Conservation (phyloP, 2,113 vertebrate species). For the Periophthalmus modestus region DNA sequence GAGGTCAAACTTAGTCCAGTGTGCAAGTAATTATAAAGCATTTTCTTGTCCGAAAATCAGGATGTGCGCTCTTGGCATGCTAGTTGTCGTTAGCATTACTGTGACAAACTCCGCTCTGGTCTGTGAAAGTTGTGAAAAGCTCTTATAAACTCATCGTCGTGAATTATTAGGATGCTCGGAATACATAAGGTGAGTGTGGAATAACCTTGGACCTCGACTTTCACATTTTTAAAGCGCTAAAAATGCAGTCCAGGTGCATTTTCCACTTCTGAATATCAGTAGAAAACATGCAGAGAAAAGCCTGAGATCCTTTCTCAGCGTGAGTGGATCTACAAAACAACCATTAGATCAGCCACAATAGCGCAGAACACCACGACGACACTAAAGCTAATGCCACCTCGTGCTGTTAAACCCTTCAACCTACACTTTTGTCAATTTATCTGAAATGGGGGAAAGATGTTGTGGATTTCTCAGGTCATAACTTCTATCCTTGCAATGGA, state of each 20-base stretch:
- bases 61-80: too few relatives aligned
- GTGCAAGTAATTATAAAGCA: too few relatives aligned
- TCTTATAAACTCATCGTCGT: too few relatives aligned
- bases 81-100: too few relatives aligned
- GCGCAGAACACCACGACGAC: not conserved
- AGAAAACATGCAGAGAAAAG: constrained; percentile 12
- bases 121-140: too few relatives aligned
- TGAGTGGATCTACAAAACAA: not conserved
- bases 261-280: not conserved
- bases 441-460: constrained; percentile 19
- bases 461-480: constrained; percentile 4
- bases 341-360: not conserved
- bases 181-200: too few relatives aligned
- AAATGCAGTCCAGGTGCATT: not conserved
- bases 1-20: too few relatives aligned
- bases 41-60: too few relatives aligned
- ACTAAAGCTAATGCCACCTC: constrained; percentile 41
- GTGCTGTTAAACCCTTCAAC: not conserved
- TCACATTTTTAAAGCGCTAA: too few relatives aligned
- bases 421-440: constrained; percentile 24
- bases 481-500: constrained; percentile 7
- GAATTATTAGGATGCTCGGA: too few relatives aligned
- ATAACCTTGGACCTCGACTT: too few relatives aligned
- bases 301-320: constrained; percentile 5
- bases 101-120: too few relatives aligned